Evolutionary conservation across 2,797 vertebrate species (phyloP), one percentile per base, ranked within the genome.

Genomic region (Bradypodion pumilum): DNA sequence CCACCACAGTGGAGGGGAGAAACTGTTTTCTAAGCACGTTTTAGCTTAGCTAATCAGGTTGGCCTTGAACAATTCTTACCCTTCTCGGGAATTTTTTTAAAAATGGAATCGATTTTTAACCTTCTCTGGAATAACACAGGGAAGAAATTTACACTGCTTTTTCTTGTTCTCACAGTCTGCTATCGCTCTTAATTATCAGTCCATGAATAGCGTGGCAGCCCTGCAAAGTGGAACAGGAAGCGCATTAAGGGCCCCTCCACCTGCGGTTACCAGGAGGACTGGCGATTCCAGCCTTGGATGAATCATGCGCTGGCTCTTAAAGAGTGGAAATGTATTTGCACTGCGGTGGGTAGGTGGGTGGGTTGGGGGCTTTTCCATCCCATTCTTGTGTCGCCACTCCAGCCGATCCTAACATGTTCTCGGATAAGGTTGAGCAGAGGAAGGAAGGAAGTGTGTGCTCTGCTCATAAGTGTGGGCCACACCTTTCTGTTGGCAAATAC

Each of bases 241-340:
- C 19, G 21, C 21, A 25, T n/a, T n/a, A 1, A 4, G 2, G 0
- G 70, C n/a, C 2, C 29, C 49, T 5, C 32, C 27, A 13, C 2
- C 15, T 62, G 40, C 8, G 27, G 59, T 21, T 16, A 32, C 21
- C n/a, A 7, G 6, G 16, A n/a, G 42, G 21, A 19, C 44, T 7
- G 72, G 32, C 37, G 81, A 27, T 15, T 13, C 23, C 44, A 52
- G n/a, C 23, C 44, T 21, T 2, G 6, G 59, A 25, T 65, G 70
- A 21, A 44, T 49, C 81, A 65, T 21, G 15, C 72, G 29, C 60
- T 66, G 5, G 32, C n/a, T 44, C 60, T 0, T 37, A 2, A 10
- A 59, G 1, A 9, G 35, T 40, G 2, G 68, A 27, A 52, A 40
- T n/a, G 8, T 52, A 10, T 66, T 75, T 66, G 42, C 60, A 16